Conservation (phyloP, 2,797 vertebrate genomes). For the Danio aesculapii region DNA sequence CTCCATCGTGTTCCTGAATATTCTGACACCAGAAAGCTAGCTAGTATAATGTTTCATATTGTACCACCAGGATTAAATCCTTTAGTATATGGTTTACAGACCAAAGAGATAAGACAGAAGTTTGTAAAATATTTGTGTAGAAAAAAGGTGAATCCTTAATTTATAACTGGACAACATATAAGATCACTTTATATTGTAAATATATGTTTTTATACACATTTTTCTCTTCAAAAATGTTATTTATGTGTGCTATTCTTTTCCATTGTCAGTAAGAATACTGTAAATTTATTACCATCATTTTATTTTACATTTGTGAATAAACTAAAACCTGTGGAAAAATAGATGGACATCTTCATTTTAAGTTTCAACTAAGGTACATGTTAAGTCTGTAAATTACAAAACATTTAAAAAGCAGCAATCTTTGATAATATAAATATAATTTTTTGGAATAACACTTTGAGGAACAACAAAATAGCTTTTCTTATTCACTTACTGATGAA, state of each 20-base stretch:
- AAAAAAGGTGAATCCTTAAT: slow-evolving; percentile 24
- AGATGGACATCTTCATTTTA: not conserved
- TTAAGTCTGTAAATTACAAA: not conserved
- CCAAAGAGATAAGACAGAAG: slow-evolving; percentile 57
- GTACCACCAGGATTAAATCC: slow-evolving; percentile 59
- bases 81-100: slow-evolving; percentile 66
- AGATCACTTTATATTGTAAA: not conserved
- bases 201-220: too few relatives aligned
- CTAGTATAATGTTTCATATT: slow-evolving; percentile 57
- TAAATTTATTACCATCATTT: too few relatives aligned
- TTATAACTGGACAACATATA: not conserved
- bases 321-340: not conserved
- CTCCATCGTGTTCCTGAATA: slow-evolving; percentile 62
- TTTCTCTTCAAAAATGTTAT: not conserved
- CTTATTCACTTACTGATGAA: not conserved
- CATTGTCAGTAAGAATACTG: too few relatives aligned
- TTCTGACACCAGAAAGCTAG: slow-evolving; percentile 51
- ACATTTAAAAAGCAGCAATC: not conserved
- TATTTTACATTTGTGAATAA: too few relatives aligned
- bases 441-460: too few relatives aligned
- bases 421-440: not conserved
- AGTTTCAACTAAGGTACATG: not conserved
- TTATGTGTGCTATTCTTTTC: not conserved
- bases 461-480: not conserved
- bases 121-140: slow-evolving; percentile 32